Percentiles rank a stretch among this genome's conserved stretches.
Conservation (phyloP, 1,140 invertebrate species). For the Helicoverpa armigera region DNA sequence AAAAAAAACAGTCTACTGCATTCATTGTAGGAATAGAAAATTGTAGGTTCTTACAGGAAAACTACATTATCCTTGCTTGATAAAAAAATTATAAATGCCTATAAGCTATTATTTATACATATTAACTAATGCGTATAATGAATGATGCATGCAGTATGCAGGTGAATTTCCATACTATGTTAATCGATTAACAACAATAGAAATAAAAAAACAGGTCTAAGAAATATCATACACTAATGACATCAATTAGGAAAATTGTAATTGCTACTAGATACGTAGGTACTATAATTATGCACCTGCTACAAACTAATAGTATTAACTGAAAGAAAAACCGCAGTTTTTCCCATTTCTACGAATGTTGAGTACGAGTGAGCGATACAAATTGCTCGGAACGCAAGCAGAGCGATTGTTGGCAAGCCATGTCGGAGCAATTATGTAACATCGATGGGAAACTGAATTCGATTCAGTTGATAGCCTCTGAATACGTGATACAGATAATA, state of each 20-base stretch:
- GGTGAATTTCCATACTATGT: too few relatives aligned
- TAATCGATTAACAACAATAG: neutral
- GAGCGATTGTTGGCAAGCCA: neutral
- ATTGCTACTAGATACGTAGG: too few relatives aligned
- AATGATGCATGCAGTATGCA: too few relatives aligned
- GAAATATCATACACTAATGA: conserved; percentile 1
- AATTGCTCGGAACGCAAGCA: neutral
- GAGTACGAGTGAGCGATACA: neutral
- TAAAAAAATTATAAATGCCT: too few relatives aligned
- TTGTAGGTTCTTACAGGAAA: too few relatives aligned
- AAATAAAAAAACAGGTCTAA: neutral
- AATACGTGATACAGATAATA: conserved; percentile 4
- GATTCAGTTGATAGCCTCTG: conserved; percentile 30
- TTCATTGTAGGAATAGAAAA: too few relatives aligned
- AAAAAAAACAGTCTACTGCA: too few relatives aligned
- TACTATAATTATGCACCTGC: neutral
- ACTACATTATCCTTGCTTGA: too few relatives aligned
- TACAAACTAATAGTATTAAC: neutral
- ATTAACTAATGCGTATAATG: too few relatives aligned
- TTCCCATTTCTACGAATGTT: neutral
- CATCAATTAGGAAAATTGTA: conserved; percentile 16
- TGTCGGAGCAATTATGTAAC: conserved; percentile 6
- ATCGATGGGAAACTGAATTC: conserved; percentile 30
- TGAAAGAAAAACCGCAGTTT: conserved; percentile 7
- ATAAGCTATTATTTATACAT: too few relatives aligned